Conservation (phyloP, 1,140 invertebrate species). For the Dryas iulia region DNA sequence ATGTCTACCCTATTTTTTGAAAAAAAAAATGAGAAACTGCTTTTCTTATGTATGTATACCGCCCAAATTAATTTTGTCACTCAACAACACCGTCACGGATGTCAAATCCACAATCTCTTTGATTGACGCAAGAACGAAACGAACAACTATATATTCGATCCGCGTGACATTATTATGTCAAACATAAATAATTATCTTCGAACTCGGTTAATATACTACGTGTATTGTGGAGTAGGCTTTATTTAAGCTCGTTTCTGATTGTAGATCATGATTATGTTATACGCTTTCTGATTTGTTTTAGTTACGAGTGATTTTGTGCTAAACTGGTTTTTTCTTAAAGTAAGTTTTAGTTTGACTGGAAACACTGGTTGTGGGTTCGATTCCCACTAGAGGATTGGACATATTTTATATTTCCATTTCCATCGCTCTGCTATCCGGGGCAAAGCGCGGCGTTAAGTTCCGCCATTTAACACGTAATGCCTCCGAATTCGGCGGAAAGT, state of each 20-base stretch:
- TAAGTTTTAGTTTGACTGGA: too few relatives aligned
- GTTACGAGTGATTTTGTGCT: too few relatives aligned
- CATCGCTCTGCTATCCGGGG: too few relatives aligned
- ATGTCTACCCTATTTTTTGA: too few relatives aligned
- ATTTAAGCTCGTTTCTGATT: background rate
- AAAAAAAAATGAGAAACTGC: too few relatives aligned
- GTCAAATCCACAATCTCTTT: constrained; percentile 6
- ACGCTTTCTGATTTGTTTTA: background rate
- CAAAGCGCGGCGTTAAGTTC: too few relatives aligned
- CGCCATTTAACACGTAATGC: too few relatives aligned
- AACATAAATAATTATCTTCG: background rate
- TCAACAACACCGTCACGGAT: constrained; percentile 3
- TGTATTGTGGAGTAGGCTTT: background rate
- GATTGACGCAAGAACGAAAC: constrained; percentile 10
- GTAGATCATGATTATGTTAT: background rate
- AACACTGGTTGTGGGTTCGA: too few relatives aligned
- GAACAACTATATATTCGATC: constrained; percentile 6
- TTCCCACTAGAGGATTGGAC: too few relatives aligned
- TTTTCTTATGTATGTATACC: background rate
- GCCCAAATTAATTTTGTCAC: constrained; percentile 12
- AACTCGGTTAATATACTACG: background rate
- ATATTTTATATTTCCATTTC: too few relatives aligned
- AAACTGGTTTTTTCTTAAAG: too few relatives aligned
- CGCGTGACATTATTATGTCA: constrained; percentile 8
- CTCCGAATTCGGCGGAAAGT: too few relatives aligned